Percentiles rank a stretch among this genome's conserved stretches.
Evolutionary conservation across 2,113 vertebrate genomes (phyloP).

Genomic region (Xenus cinereus): DNA sequence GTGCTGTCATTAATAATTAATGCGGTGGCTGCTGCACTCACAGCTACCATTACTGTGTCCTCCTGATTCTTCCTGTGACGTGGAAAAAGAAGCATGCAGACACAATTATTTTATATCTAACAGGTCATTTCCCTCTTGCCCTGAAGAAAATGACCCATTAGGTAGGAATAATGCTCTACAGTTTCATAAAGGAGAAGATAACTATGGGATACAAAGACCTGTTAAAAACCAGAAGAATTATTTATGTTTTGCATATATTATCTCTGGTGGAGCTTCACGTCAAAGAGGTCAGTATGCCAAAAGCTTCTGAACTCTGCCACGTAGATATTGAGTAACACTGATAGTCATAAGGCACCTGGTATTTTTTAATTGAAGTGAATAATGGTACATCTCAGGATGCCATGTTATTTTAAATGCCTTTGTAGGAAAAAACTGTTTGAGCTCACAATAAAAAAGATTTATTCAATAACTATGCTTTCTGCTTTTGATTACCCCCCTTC

Average conservation of each 20-base stretch:
- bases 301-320: background rate
- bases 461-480: background rate
- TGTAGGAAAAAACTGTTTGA: background rate
- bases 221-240: background rate
- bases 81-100: background rate
- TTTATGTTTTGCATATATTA: background rate
- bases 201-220: background rate
- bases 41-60: background rate
- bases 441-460: background rate
- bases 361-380: background rate
- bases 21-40: rapidly evolving
- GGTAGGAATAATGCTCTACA: background rate
- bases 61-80: background rate
- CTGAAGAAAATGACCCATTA: background rate
- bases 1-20: background rate
- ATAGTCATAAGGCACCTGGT: background rate
- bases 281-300: background rate
- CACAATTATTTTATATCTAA: background rate
- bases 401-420: background rate
- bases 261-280: background rate
- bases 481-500: background rate
- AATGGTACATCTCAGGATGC: background rate
- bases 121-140: background rate
- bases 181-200: background rate
- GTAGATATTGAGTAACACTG: background rate